A percentile compares a stretch with the other conserved stretches of the same genome.
These are phyloP conservation scores for Pomacea maculata DNA, from an alignment of 1,140 invertebrate species.

Conservation along the genomic window DNA sequence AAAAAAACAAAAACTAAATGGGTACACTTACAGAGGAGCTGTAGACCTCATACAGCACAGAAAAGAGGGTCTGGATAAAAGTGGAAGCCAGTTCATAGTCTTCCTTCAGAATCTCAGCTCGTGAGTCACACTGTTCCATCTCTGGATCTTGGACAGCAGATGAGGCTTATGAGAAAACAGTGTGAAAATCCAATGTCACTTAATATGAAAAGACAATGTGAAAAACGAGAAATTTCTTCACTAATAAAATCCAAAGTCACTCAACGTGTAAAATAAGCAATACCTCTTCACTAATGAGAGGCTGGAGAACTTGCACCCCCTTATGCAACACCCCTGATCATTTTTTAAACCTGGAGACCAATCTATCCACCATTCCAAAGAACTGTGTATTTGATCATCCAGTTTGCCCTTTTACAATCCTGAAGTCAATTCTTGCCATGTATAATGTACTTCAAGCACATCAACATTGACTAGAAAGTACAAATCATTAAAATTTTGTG, in stretches of 20 bases:
- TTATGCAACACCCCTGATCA: no score
- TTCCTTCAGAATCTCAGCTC: constrained; percentile 74
- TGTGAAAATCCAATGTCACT: constrained; percentile 14
- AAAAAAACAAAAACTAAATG: background rate
- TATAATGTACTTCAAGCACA: no score
- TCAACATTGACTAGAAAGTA: no score
- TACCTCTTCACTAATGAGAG: no score
- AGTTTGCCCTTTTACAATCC: no score
- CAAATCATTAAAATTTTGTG: no score
- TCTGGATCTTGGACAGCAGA: constrained; percentile 39
- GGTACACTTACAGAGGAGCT: constrained; percentile 78
- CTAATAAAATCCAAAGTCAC: background rate
- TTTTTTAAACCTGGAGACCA: no score
- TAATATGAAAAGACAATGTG: background rate
- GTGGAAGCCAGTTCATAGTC: constrained; percentile 77
- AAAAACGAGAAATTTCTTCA: background rate
- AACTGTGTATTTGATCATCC: no score
- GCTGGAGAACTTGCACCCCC: no score
- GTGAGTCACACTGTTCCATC: constrained; percentile 69
- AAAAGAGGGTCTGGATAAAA: constrained; percentile 90
- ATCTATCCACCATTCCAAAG: no score
- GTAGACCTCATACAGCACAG: constrained; percentile 92
- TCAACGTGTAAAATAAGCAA: no score
- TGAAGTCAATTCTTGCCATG: no score
- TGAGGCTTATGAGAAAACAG: constrained; percentile 25